Evolutionary conservation across 2,113 vertebrate genomes (phyloP), one percentile per base, ranked within the genome.

Genomic region (Sardina pilchardus): DNA sequence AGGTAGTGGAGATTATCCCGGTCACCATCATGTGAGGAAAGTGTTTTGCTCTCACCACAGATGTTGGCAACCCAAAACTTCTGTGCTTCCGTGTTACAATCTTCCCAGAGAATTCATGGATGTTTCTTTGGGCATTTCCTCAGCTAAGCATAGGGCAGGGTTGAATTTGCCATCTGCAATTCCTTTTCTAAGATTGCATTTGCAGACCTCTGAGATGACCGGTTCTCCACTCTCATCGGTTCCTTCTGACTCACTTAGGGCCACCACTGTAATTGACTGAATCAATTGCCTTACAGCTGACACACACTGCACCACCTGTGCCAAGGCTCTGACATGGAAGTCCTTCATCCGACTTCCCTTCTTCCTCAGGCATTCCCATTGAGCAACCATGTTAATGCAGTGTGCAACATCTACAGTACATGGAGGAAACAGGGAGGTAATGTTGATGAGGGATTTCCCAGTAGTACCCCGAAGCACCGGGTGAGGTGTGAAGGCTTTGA

Each of bases 381-480:
- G 56, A n/a, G 56, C 86, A 16, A 90, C 82, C 6, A 87, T n/a
- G 44, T 90, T 90, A 5, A 90, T 82, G 36, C 86, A 88, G 34
- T 88, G 80, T 44, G 87, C 87, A 48, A 88, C 84, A 84, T 87
- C 89, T 26, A 90, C n/a, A n/a, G n/a, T 26, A 90, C 85, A 45
- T 83, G 56, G 21, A 88, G 83, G 39, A 84, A 86, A 14, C 88
- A 88, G 24, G 82, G 83, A 17, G 86, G 86, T 34, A 82, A 45
- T 43, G 59, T 85, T 42, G 34, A 19, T 2, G 44, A 71, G 78
- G 85, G 80, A 2, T 81, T 89, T 26, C 81, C 50, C 75, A 82
- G 10, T 26, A 88, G 82, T 24, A 88, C 82, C 16, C 48, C 67
- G 83, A 89, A 89, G 19, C 89, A 86, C n/a, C 26, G 82, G 82